Conservation (phyloP, 1,140 invertebrate species). For the Drosophila varians region DNA sequence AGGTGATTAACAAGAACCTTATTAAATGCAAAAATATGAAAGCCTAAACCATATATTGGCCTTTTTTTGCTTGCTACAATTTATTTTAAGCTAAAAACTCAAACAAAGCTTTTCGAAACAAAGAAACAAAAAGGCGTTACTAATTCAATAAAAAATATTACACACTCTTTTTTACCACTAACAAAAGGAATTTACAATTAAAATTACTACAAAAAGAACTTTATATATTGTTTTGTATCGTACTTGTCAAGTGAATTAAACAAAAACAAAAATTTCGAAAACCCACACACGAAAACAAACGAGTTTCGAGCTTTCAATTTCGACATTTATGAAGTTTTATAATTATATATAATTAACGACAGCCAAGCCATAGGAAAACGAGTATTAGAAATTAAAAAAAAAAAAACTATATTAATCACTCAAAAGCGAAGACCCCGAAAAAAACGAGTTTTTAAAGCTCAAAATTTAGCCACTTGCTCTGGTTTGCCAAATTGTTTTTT, state of each 20-base stretch:
- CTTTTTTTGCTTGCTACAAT: too few relatives aligned
- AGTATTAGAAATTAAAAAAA: not conserved
- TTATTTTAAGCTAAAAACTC: too few relatives aligned
- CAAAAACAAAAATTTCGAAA: not conserved
- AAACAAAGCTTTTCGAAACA: not conserved
- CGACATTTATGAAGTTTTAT: not conserved
- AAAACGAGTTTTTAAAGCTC: not conserved
- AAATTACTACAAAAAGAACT: not conserved
- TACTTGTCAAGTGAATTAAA: not conserved
- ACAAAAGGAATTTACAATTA: not conserved
- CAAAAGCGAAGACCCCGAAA: not conserved
- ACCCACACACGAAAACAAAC: not conserved
- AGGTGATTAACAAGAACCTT: too few relatives aligned
- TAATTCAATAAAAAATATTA: not conserved
- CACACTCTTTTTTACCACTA: not conserved
- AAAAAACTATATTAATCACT: not conserved
- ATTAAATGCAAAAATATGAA: too few relatives aligned
- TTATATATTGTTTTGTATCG: not conserved
- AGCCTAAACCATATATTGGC: too few relatives aligned
- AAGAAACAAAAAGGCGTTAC: not conserved
- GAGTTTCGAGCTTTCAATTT: not conserved
- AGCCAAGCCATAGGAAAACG: not conserved
- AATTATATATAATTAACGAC: not conserved
- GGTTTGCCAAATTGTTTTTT: not conserved
- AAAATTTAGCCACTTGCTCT: not conserved